Base-by-base conservation (phyloP, 2,113 vertebrate species). In the Lepus europaeus region DNA sequence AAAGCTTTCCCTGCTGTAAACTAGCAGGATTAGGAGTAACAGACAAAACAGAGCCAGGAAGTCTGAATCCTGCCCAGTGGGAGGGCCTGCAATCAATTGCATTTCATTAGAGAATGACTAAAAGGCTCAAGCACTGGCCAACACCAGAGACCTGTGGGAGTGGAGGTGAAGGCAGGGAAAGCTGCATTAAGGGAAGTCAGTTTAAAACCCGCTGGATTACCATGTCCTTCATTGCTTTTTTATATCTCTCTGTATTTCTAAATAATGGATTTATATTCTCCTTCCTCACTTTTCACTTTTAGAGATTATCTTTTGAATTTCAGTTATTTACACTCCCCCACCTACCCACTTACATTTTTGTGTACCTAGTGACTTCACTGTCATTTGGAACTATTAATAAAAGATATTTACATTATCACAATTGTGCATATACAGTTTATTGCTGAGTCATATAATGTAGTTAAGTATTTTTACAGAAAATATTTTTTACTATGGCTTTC, bases 91-190 rank as follows among this genome's bases (percentile, higher is more conserved):
- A 27, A 91, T 83, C 69, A 82, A n/a, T 96, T 63, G 17, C 0
- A 74, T 92, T 96, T 95, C 76, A 92, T 81, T 90, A 74, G 74
- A 90, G 69, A 89, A 85, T 88, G 93, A 74, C 39, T 81, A 77
- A 94, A 87, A 94, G 73, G 20, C 27, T 70, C 36, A 91, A 73
- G 59, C 61, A 29, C 70, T 88, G 95, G 51, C 59, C 73, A 14
- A 4, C 29, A 13, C 56, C 36, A 66, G 39, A 59, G 79, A 88
- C 16, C 22, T 78, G 17, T 20, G 83, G 66, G 64, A 78, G 19
- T 82, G n/a, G 14, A 90, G 49, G n/a, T 93, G 86, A 76, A 78
- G 22, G 10, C 61, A 31, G 59, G 27, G 53, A 69, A 91, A 90
- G 49, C 12, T 91, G 51, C 36, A 70, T 45, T 77, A 12, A 51